Conservation (phyloP, 2,888 invertebrate species). For the Cyrtodaria siliqua region DNA sequence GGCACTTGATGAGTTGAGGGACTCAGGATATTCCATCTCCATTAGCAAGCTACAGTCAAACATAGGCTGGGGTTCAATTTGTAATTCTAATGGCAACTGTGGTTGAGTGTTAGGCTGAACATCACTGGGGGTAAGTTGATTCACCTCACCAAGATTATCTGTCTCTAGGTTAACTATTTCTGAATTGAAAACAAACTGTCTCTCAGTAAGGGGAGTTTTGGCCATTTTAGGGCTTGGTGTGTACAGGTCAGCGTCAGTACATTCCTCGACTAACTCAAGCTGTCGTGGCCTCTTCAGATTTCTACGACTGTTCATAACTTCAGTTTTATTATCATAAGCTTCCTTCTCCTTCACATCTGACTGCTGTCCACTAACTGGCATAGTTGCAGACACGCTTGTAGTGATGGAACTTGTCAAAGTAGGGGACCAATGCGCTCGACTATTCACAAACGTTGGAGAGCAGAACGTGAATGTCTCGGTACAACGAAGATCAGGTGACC, state of each 20-base stretch:
- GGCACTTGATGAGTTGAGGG: conserved; percentile 15
- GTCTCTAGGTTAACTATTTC: not conserved
- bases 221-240: conserved; percentile 26
- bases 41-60: not conserved
- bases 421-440: conserved; percentile 19
- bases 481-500: conserved; percentile 17
- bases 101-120: too few species aligned
- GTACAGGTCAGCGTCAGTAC: not conserved
- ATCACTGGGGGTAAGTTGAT: too few species aligned
- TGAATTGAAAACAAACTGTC: not conserved
- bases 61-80: not conserved
- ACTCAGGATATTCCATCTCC: conserved; percentile 20
- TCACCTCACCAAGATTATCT: not conserved
- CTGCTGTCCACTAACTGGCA: too few species aligned
- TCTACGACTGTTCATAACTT: not conserved
- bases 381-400: too few species aligned
- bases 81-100: not conserved
- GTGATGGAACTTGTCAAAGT: not conserved
- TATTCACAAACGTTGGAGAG: not conserved
- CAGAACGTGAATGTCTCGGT: not conserved
- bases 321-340: not conserved
- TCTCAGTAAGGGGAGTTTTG: conserved; percentile 14
- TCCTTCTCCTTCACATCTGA: too few species aligned
- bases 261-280: conserved; percentile 5
- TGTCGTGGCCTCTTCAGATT: conserved; percentile 24